Base-by-base conservation (phyloP, 1,140 invertebrate species). In the Drosophila saltans region DNA sequence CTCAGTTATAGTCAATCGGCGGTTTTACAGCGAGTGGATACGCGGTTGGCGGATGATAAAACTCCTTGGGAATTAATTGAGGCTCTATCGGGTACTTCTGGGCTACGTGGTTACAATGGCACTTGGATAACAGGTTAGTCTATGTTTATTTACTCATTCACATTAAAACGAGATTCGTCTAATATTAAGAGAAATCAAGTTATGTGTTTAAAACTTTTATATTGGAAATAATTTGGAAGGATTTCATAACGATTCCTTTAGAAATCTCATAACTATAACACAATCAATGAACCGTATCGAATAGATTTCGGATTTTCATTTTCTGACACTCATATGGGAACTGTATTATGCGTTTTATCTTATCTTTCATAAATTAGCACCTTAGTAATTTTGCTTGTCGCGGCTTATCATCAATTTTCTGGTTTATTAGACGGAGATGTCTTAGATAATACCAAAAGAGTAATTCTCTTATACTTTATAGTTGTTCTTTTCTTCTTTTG, bases 91-190 rank as follows among this genome's bases (percentile, higher is more conserved):
- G 91, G 91, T 3, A 74, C 76, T 1, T 43, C 72, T 0, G 74
- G 75, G 21, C 66, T 91, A 8, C 79, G 75, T 3, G 30, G 70
- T 7, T 92, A 91, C 68, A 90, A 90, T 74, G 89, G 91, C 65
- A 91, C 90, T 62, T 92, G 91, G 91, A 92, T 92, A 79, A 80
- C 90, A 75, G 90, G 86, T 90, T 61, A 76, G 80, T 70, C 52
- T 71, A 0, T 30, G 16, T 16, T 16, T 16, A 16, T 16, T 16
- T 16, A 16, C 16, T 16, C 16, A 16, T 16, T 16, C 16, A 16
- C 16, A 16, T 16, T 16, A 16, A 16, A 16, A 16, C 16, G 16
- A 16, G 16, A 16, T 16, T 16, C 16, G 16, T 0, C 16, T 16
- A 16, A 16, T 16, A 16, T 16, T 16, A 16, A 16, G 16, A 16